Base-by-base conservation (phyloP, 1,140 invertebrate species). In the Drosophila novamexicana region DNA sequence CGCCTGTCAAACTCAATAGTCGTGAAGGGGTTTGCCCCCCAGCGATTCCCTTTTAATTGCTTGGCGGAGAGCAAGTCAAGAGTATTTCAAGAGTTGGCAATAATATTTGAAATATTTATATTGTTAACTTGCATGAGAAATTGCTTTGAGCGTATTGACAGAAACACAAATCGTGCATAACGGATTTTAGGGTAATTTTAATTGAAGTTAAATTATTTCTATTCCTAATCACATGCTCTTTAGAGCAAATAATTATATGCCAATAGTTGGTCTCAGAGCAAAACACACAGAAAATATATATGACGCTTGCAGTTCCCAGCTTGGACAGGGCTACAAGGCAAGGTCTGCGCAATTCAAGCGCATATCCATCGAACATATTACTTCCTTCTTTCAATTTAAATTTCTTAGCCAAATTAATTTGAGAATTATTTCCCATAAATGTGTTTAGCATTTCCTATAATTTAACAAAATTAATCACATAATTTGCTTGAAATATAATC, bases 401-500 rank as follows among this genome's bases (percentile, higher is more conserved):
- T 5, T 29, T 29, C 4, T 0, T 5, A 29, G 22, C 4, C 22
- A 29, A 29, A 29, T 3, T 29, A 5, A 29, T 29, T 29, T 29
- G 22, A 5, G 4, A 39, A 39, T 12, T 39, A 12, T 39, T 39
- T 39, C 8, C n/a, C 53, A 12, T 32, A 57, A 57, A 57, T 9
- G 10, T 47, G 36, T 47, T 36, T 34, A 36, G 42, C 8, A 44
- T 54, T 54, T 44, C 63, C 40, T n/a, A 42, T 44, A 44, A 53
- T 64, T 64, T 63, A 40, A 39, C 9, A 64, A 61, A 64, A 40
- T 56, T 63, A 63, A 66, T 50, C 45, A 44, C 69, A 66, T 67
- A 52, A 73, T 73, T 59, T 54, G 54, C 39, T 14, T 16, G n/a
- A 54, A 16, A 37, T 29, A 32, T 34, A 45, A 29, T 7, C 14